Evolutionary conservation across 2,888 invertebrate genomes (phyloP), one percentile per base, ranked within the genome.

Genomic region (Athalia cordata): DNA sequence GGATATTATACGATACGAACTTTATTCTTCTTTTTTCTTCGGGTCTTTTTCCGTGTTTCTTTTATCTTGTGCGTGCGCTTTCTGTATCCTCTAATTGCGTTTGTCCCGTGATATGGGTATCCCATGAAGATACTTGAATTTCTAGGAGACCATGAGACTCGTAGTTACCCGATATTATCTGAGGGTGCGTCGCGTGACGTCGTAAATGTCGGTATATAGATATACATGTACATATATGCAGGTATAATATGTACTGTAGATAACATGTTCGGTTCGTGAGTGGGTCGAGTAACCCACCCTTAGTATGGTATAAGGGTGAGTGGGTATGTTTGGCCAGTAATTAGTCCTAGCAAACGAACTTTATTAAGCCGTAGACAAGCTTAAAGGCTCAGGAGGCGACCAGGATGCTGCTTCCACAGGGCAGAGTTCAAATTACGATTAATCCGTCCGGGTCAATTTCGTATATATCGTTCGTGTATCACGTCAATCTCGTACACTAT

Each of bases 321-420:
- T 47, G 57, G 57, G 57, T 57, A 47, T 72, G 72, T 72, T 72
- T 72, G 72, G 72, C 72, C 13, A 72, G 72, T 72, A 72, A 72
- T 72, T 72, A 72, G 72, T 47, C 45, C 47, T 59, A n/a, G 72
- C 72, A 72, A 72, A 72, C 72, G 72, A 57, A 72, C 72, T 72
- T 72, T 72, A 72, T 72, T 72, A 72, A 72, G 57, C 72, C 59
- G 72, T 72, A 57, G 72, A 72, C 72, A 72, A 43, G 72, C 72
- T 59, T 59, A 59, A 59, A 72, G 29, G 72, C 57, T 59, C 6
- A 72, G 29, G 57, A 68, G 52, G 55, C 68, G 43, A n/a, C 11
- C 68, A 55, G 66, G 49, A 66, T 66, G 49, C 29, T 29, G 29
- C 66, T 66, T 66, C 66, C 66, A 47, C 49, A 47, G 66, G 66